phyloP scores from a whole-genome alignment of 1,140 invertebrate genomes.

The Hesperophylax magnus region DNA sequence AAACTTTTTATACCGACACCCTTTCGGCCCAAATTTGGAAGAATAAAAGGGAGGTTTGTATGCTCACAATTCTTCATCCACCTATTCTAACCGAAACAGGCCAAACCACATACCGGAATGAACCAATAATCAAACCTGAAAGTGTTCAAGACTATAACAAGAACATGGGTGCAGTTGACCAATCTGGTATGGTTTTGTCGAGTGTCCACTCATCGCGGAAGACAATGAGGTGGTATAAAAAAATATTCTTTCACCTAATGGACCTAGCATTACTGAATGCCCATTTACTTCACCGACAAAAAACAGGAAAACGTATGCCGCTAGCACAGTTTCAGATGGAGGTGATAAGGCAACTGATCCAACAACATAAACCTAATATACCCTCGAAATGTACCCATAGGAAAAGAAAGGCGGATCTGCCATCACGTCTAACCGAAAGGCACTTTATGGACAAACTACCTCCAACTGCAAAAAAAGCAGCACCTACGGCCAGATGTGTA shows the following conservation, averaged over 20 bases:
- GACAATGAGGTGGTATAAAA: constrained; percentile 44
- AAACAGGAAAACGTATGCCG: constrained; percentile 40
- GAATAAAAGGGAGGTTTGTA: constrained; percentile 56
- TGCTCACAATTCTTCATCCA: constrained; percentile 58
- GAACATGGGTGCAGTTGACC: constrained; percentile 58
- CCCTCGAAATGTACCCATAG: constrained; percentile 7
- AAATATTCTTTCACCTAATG: constrained; percentile 42
- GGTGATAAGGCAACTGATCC: constrained; percentile 43
- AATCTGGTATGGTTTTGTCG: constrained; percentile 43
- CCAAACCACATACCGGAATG: constrained; percentile 44
- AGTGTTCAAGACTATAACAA: constrained; percentile 58
- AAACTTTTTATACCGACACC: constrained; percentile 45
- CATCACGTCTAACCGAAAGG: constrained; percentile 44
- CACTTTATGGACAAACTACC: constrained; percentile 45
- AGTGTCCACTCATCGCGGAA: constrained; percentile 36
- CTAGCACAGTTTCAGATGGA: constrained; percentile 45
- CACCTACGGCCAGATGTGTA: constrained; percentile 32
- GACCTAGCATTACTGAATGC: constrained; percentile 44
- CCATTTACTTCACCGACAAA: constrained; percentile 33
- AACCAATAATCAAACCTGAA: constrained; percentile 53
- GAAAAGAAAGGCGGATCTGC: constrained; percentile 39
- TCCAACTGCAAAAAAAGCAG: constrained; percentile 37
- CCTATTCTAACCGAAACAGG: constrained; percentile 33
- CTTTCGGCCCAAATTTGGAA: constrained; percentile 57
- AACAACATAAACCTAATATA: constrained; percentile 34